Evolutionary conservation across 2,888 invertebrate species (phyloP), one percentile per base, ranked within the genome.

Genomic region (Ophioninae sp.): DNA sequence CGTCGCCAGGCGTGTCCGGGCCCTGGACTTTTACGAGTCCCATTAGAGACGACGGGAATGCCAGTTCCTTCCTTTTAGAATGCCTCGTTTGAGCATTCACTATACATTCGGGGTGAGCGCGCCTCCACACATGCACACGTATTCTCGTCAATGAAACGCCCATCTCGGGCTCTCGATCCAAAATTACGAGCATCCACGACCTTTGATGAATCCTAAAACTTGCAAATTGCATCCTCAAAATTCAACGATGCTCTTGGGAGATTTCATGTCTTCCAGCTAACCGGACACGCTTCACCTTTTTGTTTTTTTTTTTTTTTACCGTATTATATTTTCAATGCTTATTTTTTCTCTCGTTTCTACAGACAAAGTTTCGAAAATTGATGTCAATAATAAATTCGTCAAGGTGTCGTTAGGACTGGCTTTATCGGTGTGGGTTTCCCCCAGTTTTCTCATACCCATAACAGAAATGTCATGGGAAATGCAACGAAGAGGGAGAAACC

Each of bases 1-100:
- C 88, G 85, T 87, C 85, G 85, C 87, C 87, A 85, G 87, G 85
- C 85, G 86, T 86, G 87, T 87, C 88, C 88, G 88, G 74, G 50
- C 56, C 87, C 87, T 86, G 81, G 85, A 74, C 85, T 88, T 89
- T 89, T 89, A 88, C 86, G 85, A 85, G 76, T 83, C 59, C 76
- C 81, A 65, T 75, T 75, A 81, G 79, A 81, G 82, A 81, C 79
- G 70, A 68, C 86, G 68, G 76, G 86, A 78, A 85, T 86, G 87
- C 88, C 87, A 87, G 85, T 83, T 85, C 74, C 67, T 85, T 82
- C 76, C 79, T 75, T 82, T 87, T 78, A 83, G 82, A 77, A 74
- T 79, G 75, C 39, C 72, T 74, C 74, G 62, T 68, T 69, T 70
- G 20, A 30, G 39, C 21, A 57, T 59, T 61, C 61, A 41, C 77